These are phyloP conservation scores for Drosophila guanche DNA, from an alignment of 1,140 invertebrate genomes.

Conservation along the genomic window DNA sequence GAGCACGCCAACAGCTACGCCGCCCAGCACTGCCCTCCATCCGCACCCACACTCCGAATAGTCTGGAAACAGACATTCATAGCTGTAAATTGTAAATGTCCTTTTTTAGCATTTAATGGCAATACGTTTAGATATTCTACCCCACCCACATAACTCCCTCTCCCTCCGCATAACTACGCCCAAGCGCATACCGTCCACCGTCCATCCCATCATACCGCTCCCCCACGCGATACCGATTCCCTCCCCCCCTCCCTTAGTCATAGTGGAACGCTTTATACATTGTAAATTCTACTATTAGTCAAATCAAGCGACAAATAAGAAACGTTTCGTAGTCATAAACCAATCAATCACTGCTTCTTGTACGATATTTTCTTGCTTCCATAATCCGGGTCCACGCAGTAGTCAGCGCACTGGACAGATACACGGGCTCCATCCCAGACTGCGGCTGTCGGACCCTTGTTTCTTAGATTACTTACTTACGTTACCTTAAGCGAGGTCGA, in stretches of 20 bases:
- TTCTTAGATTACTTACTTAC: slow-evolving; percentile 21
- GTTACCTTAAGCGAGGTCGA: slow-evolving; percentile 60
- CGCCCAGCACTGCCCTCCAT: slow-evolving; percentile 38
- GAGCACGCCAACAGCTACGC: slow-evolving; percentile 29
- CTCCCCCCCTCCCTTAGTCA: slow-evolving; percentile 39
- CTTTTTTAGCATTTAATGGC: slow-evolving; percentile 74
- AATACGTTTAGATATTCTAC: slow-evolving; percentile 57
- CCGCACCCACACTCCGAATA: slow-evolving; percentile 66
- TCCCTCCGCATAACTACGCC: background rate
- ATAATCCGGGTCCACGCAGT: slow-evolving; percentile 18
- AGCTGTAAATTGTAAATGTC: slow-evolving; percentile 47
- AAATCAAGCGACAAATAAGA: slow-evolving; percentile 42
- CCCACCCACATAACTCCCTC: background rate
- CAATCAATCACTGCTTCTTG: slow-evolving; percentile 67
- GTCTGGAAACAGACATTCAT: slow-evolving; percentile 11
- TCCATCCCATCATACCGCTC: slow-evolving; percentile 1
- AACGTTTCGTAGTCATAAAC: slow-evolving; percentile 46
- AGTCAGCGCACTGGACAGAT: background rate
- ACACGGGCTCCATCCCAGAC: background rate
- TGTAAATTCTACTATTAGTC: slow-evolving; percentile 77
- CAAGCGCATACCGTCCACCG: background rate
- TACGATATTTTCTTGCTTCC: slow-evolving; percentile 71
- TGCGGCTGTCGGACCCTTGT: slow-evolving; percentile 10
- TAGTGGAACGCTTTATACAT: slow-evolving; percentile 76
- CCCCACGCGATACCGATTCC: background rate